Evolutionary conservation across 2,797 vertebrate species (phyloP).

Genomic region (Rhabdomys pumilio): DNA sequence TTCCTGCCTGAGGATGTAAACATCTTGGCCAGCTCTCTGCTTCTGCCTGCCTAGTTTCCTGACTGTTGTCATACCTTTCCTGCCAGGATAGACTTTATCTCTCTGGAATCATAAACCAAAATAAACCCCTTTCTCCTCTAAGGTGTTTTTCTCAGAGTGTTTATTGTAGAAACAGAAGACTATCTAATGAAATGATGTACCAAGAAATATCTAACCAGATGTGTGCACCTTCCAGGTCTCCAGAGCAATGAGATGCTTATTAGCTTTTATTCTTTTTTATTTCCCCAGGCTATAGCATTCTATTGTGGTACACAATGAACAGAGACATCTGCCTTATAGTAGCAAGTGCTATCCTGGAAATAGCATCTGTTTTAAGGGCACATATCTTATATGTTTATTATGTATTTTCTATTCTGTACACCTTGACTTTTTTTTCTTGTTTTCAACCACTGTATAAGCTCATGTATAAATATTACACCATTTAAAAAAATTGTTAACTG

Average conservation of each 20-base stretch:
- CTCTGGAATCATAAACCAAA: neutral
- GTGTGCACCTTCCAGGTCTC: neutral
- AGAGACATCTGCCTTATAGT: neutral
- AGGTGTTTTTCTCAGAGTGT: neutral
- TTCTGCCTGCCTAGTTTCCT: neutral
- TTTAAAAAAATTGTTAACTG: neutral
- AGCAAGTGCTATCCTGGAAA: neutral
- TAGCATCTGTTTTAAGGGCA: neutral
- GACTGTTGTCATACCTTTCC: no score
- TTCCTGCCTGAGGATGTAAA: neutral
- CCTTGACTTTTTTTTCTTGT: slow-evolving; percentile 34
- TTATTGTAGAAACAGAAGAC: neutral
- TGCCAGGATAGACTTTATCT: neutral
- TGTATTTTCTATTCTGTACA: neutral
- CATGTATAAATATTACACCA: neutral
- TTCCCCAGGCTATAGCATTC: neutral
- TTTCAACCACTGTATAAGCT: neutral
- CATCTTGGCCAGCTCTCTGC: no score
- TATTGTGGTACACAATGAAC: neutral
- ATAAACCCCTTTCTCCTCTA: neutral
- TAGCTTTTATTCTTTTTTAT: neutral
- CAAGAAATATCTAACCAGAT: neutral
- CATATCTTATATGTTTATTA: slow-evolving; percentile 3
- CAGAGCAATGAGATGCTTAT: neutral
- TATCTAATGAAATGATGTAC: neutral